Conservation (phyloP, 1,140 invertebrate species). For the Lucilia sericata region DNA sequence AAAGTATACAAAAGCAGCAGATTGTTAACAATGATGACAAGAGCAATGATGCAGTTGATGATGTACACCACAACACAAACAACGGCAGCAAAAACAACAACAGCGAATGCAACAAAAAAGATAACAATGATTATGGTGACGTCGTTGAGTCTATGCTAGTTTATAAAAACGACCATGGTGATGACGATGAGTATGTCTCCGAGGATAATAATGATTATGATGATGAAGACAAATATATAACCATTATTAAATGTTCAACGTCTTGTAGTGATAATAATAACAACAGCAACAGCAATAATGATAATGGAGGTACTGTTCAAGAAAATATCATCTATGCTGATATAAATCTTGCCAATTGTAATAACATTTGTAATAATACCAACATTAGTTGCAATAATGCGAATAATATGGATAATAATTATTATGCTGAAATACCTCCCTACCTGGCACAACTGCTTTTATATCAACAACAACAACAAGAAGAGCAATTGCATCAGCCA, state of each 20-base stretch:
- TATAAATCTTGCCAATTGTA: constrained; percentile 31
- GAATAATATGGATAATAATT: constrained; percentile 1
- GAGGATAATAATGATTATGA: background rate
- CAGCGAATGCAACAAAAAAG: background rate
- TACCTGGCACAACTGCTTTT: constrained; percentile 3
- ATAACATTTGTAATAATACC: constrained; percentile 2
- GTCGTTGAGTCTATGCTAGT: background rate
- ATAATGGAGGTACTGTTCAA: background rate
- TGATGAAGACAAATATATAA: constrained; percentile 21
- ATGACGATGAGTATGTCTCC: background rate
- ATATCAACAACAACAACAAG: background rate
- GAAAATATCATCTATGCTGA: constrained; percentile 6
- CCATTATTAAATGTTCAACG: background rate
- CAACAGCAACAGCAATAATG: constrained; percentile 31
- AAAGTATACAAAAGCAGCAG: constrained; percentile 34
- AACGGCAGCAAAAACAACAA: constrained; percentile 7
- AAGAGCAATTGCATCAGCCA: background rate
- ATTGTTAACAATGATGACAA: constrained; percentile 32
- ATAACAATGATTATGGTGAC: constrained; percentile 39
- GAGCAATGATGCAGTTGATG: constrained; percentile 37
- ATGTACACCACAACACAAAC: background rate
- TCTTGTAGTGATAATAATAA: constrained; percentile 1
- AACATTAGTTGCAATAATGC: background rate
- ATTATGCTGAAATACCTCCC: constrained; percentile 9
- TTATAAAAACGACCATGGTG: background rate